These are phyloP conservation scores for Notocelia uddmanniana DNA, from an alignment of 2,888 invertebrate genomes.

Conservation along the genomic window DNA sequence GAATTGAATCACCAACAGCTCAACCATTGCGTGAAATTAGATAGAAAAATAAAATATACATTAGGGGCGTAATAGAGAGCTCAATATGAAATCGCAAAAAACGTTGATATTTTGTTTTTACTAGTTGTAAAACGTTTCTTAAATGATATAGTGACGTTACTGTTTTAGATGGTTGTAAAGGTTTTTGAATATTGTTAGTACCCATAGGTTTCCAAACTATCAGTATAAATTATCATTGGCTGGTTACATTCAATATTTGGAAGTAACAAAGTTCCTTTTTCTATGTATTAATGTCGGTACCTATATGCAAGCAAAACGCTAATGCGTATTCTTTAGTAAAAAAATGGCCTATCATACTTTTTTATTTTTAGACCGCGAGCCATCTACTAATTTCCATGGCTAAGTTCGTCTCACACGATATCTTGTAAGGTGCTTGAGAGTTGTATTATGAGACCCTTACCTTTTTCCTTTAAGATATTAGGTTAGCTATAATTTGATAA, in stretches of 20 bases:
- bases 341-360: too few relatives aligned
- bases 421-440: too few relatives aligned
- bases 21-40: constrained; percentile 19
- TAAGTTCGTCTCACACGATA: too few relatives aligned
- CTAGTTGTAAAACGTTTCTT: constrained; percentile 2
- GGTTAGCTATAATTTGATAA: too few relatives aligned
- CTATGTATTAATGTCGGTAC: background rate
- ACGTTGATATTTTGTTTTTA: constrained; percentile 25
- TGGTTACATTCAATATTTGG: constrained; percentile 3
- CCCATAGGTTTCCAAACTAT: constrained; percentile 23
- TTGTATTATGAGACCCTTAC: too few relatives aligned
- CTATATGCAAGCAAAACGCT: too few relatives aligned
- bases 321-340: too few relatives aligned
- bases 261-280: background rate
- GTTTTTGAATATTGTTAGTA: constrained; percentile 27
- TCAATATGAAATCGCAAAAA: constrained; percentile 26
- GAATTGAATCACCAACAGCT: constrained; percentile 9
- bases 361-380: too few relatives aligned
- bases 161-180: constrained; percentile 35
- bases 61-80: constrained; percentile 21
- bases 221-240: constrained; percentile 16
- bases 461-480: too few relatives aligned
- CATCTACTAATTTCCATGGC: too few relatives aligned
- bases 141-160: constrained; percentile 21
- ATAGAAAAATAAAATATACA: constrained; percentile 43